phyloP scores from a whole-genome alignment of 53 echinoderm and acorn worm species.

The Echinarachnius parma region DNA sequence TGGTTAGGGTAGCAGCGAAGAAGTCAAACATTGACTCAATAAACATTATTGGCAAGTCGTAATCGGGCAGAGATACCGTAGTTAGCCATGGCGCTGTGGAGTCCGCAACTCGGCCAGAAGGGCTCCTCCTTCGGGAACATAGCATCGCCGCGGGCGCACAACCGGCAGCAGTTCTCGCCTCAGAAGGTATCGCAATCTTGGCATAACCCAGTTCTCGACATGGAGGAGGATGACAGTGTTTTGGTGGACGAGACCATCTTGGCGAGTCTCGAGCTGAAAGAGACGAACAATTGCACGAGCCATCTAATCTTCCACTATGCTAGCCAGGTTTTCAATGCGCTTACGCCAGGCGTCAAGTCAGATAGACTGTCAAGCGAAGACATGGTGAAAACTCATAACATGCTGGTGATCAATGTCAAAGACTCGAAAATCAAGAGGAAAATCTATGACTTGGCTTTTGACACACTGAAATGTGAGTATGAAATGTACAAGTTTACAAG shows the following conservation, averaged over 20 bases:
- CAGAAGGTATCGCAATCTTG: slow-evolving; percentile 42
- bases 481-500: neutral
- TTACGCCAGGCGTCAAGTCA: slow-evolving; percentile 73
- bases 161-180: slow-evolving; percentile 40
- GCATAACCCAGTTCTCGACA: slow-evolving; percentile 16
- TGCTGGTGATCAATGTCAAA: slow-evolving; percentile 66
- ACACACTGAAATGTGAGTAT: slow-evolving; percentile 96
- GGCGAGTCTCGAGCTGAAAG: slow-evolving; percentile 27
- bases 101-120: slow-evolving; percentile 45
- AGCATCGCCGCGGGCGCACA: slow-evolving; percentile 26
- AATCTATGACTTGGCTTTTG: slow-evolving; percentile 93
- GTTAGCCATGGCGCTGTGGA: slow-evolving; percentile 44
- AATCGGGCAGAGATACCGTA: neutral
- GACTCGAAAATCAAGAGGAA: slow-evolving; percentile 72
- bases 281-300: slow-evolving; percentile 26
- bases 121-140: slow-evolving; percentile 42
- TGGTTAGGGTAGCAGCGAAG: no score
- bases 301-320: slow-evolving; percentile 86
- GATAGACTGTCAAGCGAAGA: slow-evolving; percentile 64
- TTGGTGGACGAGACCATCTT: slow-evolving; percentile 29
- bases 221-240: slow-evolving; percentile 24
- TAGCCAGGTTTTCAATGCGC: slow-evolving; percentile 74
- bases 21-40: slow-evolving; percentile 44
- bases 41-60: slow-evolving; percentile 25
- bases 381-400: slow-evolving; percentile 27